Base-by-base conservation (phyloP, 1,140 invertebrate genomes). In the Homarus americanus region DNA sequence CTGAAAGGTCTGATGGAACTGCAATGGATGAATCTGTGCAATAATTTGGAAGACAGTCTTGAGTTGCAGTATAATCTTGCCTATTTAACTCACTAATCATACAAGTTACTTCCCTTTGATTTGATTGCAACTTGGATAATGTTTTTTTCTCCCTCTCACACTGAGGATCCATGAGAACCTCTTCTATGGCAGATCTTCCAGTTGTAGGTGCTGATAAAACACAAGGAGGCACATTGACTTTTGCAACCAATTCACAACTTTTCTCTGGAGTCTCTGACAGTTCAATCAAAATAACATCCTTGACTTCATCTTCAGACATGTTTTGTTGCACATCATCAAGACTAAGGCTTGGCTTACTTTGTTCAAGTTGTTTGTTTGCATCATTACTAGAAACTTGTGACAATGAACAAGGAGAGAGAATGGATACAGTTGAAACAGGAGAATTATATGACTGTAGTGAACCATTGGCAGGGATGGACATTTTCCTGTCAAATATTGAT, bases 261-360 rank as follows among this genome's bases (percentile, higher is more conserved):
- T 76, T 36, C 38, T 36, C 40, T 76, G 9, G 36, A 15, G 34
- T 38, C 28, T 34, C 73, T 12, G 73, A 76, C 20, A 76, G 36
- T 76, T 76, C 73, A 76, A 76, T 76, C 7, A 76, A 15, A 76
- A 76, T 76, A 10, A 76, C 34, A 38, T 76, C 73, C 40, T 41
- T 41, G 10, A 38, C 10, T 36, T 76, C 73, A 76, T 41, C n/a
- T 2, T 76, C 73, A 76, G 40, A 36, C 73, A 41, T 38, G 17
- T 41, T 41, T 38, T 36, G 34, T 76, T 38, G 12, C 28, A 76
- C 20, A 38, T 24, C 20, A 2, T 36, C 24, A 41, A 3, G 3
- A 40, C 28, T 4, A 12, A 28, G 20, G 20, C 12, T 34, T 24
- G 20, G 24, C 20, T 24, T 72, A 28, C 4, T 24, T 28, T 36